Conservation (phyloP, 2,797 vertebrate species). For the Sebastes jordani region DNA sequence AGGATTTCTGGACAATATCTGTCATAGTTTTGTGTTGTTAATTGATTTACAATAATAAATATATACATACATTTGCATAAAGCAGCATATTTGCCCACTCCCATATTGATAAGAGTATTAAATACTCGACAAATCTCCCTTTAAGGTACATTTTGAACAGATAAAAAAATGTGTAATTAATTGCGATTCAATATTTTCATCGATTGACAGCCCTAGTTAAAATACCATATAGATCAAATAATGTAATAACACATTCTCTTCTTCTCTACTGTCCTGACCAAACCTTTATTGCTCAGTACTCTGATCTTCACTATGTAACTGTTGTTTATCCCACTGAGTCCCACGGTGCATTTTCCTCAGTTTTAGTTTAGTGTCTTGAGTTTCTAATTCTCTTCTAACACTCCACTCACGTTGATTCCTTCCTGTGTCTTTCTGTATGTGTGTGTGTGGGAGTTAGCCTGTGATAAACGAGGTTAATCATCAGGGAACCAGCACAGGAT, state of each 20-base stretch:
- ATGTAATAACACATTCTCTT: background rate
- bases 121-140: no score
- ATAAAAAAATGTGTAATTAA: no score
- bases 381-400: constrained; percentile 3
- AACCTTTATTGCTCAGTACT: background rate
- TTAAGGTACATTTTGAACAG: no score
- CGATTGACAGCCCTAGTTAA: no score
- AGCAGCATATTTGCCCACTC: rapidly evolving
- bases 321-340: background rate
- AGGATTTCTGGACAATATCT: no score
- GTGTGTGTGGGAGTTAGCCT: constrained; percentile 23
- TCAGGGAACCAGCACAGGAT: constrained; percentile 46
- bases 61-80: no score
- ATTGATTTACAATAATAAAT: no score
- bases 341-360: background rate
- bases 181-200: rapidly evolving
- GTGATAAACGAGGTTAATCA: constrained; percentile 75
- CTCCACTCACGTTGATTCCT: background rate
- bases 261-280: background rate
- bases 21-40: no score
- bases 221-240: background rate
- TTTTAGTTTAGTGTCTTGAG: background rate
- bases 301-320: background rate
- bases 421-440: background rate
- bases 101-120: no score